Evolutionary conservation across 1,140 invertebrate species (phyloP).

Genomic region (Drosophila bocqueti): DNA sequence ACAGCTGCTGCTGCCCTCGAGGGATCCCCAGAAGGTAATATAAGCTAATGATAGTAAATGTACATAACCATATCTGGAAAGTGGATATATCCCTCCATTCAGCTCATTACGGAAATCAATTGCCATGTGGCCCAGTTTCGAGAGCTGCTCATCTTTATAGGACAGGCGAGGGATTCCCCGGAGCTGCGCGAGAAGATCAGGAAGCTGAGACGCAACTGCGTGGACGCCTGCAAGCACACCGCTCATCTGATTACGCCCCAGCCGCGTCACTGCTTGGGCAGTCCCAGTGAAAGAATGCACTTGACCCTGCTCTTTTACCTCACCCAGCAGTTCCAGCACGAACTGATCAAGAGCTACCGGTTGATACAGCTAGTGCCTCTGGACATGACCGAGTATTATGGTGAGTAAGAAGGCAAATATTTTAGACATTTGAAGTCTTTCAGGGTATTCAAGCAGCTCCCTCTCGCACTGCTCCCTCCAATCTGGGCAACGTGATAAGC

Average conservation of each 20-base stretch:
- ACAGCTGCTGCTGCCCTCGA: conserved; percentile 64
- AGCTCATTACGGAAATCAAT: conserved; percentile 96
- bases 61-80: background rate
- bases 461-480: conserved; percentile 94
- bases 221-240: conserved; percentile 93
- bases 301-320: conserved; percentile 94
- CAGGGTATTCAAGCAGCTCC: conserved; percentile 86
- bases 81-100: conserved; percentile 21
- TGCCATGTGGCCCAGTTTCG: conserved; percentile 93
- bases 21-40: conserved; percentile 73
- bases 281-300: conserved; percentile 85
- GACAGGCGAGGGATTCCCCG: conserved; percentile 92
- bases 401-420: conserved; percentile 86
- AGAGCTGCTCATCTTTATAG: conserved; percentile 94
- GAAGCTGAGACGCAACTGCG: conserved; percentile 92
- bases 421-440: too few species aligned
- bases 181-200: conserved; percentile 94
- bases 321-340: conserved; percentile 92
- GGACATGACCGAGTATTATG: conserved; percentile 95
- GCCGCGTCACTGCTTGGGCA: conserved; percentile 68
- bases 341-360: conserved; percentile 93
- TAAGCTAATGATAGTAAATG: background rate
- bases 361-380: conserved; percentile 93
- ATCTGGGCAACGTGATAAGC: conserved; percentile 94
- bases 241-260: conserved; percentile 91